Evolutionary conservation across 2,797 vertebrate genomes (phyloP).

Genomic region (Gallinago nigripennis): DNA sequence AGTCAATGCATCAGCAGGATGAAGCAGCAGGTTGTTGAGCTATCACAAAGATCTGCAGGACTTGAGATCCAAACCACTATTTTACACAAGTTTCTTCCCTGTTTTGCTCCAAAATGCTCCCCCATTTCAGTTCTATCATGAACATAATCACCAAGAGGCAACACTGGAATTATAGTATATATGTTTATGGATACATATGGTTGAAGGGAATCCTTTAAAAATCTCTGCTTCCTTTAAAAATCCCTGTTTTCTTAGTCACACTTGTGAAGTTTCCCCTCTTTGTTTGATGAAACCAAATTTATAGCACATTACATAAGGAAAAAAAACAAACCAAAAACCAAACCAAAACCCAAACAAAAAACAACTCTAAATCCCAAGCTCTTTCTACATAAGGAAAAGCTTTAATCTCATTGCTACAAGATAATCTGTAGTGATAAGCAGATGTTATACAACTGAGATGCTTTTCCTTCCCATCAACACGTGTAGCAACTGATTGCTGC

Average conservation of each 20-base stretch:
- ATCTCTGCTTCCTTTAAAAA: not conserved
- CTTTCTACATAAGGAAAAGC: not conserved
- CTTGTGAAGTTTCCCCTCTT: not conserved
- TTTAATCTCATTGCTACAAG: conserved; percentile 55
- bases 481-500: not conserved
- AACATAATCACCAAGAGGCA: not conserved
- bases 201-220: not conserved
- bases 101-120: not conserved
- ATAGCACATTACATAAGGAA: not conserved
- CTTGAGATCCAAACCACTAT: not conserved
- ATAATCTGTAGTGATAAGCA: conserved; percentile 60
- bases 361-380: not conserved
- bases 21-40: not conserved
- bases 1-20: not conserved
- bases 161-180: not conserved
- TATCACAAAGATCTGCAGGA: not conserved
- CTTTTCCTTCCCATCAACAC: conserved; percentile 6
- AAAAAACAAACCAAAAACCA: not conserved
- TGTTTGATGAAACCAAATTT: not conserved
- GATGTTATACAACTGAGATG: conserved; percentile 49
- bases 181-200: not conserved
- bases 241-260: not conserved
- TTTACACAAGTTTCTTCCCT: not conserved
- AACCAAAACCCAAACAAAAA: not conserved
- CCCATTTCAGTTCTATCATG: not conserved